These are phyloP conservation scores for Bos javanicus DNA, from an alignment of 2,113 vertebrate species.

Conservation along the genomic window DNA sequence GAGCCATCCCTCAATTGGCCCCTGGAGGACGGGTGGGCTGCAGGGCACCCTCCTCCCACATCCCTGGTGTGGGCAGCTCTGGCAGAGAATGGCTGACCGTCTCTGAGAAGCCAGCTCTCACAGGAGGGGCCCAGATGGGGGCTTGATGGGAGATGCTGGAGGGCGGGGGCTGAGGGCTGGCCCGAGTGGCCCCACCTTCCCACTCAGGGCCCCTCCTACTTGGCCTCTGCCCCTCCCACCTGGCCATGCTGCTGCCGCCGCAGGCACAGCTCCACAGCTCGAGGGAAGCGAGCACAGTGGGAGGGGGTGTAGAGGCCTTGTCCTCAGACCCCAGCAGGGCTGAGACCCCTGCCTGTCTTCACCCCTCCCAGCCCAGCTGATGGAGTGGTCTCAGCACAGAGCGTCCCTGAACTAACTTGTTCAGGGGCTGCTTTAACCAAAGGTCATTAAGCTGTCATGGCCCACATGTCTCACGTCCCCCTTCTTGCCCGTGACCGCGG, in stretches of 20 bases:
- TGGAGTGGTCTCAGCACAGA: accelerated
- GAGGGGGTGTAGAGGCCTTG: not conserved
- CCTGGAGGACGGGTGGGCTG: accelerated
- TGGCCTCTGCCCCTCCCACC: too few species aligned
- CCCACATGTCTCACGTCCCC: not conserved
- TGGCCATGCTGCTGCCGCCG: not conserved
- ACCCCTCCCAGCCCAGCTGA: not conserved
- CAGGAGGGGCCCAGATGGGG: not conserved
- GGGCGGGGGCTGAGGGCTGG: accelerated
- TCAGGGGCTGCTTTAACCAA: not conserved
- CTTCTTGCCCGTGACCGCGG: not conserved
- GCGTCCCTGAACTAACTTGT: not conserved
- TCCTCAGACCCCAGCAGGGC: not conserved
- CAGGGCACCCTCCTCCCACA: not conserved
- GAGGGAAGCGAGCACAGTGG: not conserved
- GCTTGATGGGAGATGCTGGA: accelerated
- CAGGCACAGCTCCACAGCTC: not conserved
- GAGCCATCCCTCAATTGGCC: not conserved
- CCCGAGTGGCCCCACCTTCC: not conserved
- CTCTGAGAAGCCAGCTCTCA: not conserved
- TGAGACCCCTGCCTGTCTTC: not conserved
- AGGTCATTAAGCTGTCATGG: slow-evolving; percentile 19
- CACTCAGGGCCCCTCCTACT: too few species aligned
- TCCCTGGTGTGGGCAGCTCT: not conserved
- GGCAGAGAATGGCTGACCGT: accelerated